Conservation (phyloP, 2,797 vertebrate genomes). For the Nothura maculosa region DNA sequence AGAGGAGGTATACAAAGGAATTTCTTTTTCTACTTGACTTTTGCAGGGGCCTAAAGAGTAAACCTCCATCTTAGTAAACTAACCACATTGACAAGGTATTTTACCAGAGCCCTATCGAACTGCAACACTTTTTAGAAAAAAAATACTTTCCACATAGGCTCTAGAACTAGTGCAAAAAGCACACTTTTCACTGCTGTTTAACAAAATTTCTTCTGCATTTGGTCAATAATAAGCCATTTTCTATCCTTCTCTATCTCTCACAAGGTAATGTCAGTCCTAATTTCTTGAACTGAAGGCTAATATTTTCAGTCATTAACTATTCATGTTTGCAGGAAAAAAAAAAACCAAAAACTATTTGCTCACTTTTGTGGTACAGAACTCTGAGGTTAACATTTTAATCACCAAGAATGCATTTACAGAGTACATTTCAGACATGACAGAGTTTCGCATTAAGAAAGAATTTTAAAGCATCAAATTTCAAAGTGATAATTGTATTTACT, state of each 20-base stretch:
- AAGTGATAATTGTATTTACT: constrained; percentile 52
- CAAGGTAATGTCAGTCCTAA: not conserved
- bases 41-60: not conserved
- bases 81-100: not conserved
- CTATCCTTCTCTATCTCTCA: not conserved
- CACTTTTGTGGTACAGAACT: not conserved
- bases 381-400: not conserved
- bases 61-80: not conserved
- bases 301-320: not conserved
- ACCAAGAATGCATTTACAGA: not conserved
- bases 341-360: not conserved
- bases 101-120: not conserved
- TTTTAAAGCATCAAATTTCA: constrained; percentile 36
- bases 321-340: constrained; percentile 29
- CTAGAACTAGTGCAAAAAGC: not conserved
- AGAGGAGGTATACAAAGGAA: not conserved
- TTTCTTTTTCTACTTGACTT: not conserved
- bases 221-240: not conserved
- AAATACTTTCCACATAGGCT: not conserved
- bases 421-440: not conserved
- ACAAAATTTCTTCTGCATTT: constrained; percentile 10
- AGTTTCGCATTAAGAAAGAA: not conserved
- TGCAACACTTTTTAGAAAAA: not conserved
- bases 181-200: not conserved
- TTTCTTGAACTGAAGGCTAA: not conserved